Percentiles rank a stretch among this genome's conserved stretches.
phyloP scores from a whole-genome alignment of 2,888 invertebrate genomes.

The Achlya flavicornis region DNA sequence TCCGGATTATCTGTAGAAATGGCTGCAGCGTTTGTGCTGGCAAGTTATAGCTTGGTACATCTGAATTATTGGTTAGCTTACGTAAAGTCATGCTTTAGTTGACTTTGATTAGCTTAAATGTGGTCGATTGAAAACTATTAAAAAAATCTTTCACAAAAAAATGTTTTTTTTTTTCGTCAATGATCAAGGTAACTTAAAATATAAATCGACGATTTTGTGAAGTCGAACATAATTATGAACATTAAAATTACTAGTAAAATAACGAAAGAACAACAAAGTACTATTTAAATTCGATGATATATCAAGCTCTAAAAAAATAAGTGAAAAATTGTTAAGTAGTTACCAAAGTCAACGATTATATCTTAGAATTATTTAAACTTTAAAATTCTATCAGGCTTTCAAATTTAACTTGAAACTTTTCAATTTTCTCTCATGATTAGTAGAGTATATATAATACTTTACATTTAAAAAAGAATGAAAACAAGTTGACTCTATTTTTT shows the following conservation, averaged over 20 bases:
- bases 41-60: neutral
- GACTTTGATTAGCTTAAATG: neutral
- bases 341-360: neutral
- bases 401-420: neutral
- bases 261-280: neutral
- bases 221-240: no score
- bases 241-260: no score
- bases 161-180: no score
- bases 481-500: neutral
- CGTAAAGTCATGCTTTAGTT: neutral
- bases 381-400: neutral
- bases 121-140: neutral
- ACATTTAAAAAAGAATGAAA: neutral
- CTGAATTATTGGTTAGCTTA: constrained; percentile 7
- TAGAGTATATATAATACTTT: neutral
- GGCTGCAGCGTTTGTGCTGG: constrained; percentile 5
- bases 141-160: no score
- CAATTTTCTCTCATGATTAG: neutral
- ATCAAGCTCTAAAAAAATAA: neutral
- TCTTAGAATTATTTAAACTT: neutral
- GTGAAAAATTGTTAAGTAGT: neutral
- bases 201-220: neutral
- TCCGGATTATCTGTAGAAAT: constrained; percentile 32
- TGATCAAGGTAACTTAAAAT: no score
- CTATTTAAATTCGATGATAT: neutral